These are phyloP conservation scores for Progne subis DNA, from an alignment of 2,113 vertebrate genomes.

Conservation along the genomic window DNA sequence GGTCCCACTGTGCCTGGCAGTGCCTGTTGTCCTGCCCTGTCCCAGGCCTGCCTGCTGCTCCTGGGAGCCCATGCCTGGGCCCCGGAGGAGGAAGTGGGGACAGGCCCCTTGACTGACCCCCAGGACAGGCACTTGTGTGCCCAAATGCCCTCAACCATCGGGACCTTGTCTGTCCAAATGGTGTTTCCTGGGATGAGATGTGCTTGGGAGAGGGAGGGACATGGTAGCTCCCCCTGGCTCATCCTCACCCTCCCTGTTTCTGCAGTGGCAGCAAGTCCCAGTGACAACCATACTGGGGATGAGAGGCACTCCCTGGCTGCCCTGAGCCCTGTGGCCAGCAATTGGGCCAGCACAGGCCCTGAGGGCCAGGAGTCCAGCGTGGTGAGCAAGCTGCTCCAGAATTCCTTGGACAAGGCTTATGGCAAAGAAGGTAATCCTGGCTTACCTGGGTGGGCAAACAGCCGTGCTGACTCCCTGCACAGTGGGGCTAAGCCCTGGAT, in stretches of 20 bases:
- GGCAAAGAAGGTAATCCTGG: constrained; percentile 82
- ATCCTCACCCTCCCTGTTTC: neutral
- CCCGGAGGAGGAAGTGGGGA: neutral
- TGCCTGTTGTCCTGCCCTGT: neutral
- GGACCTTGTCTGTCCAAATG: neutral
- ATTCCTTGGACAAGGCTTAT: constrained; percentile 86
- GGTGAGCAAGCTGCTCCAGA: constrained; percentile 82
- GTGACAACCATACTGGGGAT: constrained; percentile 60
- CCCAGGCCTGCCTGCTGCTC: neutral
- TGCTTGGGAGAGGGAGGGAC: neutral
- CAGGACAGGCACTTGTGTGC: neutral
- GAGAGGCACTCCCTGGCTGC: neutral
- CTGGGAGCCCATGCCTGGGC: neutral
- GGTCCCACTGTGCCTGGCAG: neutral
- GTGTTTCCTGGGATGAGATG: neutral
- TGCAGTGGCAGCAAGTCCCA: constrained; percentile 6
- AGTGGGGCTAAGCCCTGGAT: neutral
- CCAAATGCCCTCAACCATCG: neutral
- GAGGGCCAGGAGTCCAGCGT: constrained; percentile 65
- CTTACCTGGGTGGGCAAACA: neutral
- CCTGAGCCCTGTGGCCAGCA: neutral
- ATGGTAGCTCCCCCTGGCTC: neutral
- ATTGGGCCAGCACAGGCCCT: neutral
- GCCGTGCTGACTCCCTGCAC: accelerated
- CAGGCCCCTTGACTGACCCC: neutral